Evolutionary conservation across 2,797 vertebrate species (phyloP), one percentile per base, ranked within the genome.

Genomic region (Cyprinodon diabolis): DNA sequence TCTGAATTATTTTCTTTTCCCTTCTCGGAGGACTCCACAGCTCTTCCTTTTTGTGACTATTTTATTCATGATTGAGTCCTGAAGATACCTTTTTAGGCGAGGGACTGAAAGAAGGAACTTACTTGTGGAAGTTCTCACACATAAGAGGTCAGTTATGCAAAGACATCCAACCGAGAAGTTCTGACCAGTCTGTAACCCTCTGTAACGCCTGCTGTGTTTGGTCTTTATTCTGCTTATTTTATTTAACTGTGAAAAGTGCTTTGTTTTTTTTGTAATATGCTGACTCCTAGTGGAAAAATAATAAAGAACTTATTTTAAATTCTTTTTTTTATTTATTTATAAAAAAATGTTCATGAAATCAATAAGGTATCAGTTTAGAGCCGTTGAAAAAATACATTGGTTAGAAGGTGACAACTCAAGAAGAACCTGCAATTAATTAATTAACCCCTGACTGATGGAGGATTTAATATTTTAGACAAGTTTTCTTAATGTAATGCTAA

Each of bases 191-290:
- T 55, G 55, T 74, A 76, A 70, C 17, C 75, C 69, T 75, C 73
- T 80, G 68, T 71, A 82, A 23, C 54, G 75, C 76, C 83, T 77
- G 88, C 79, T 86, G 78, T 81, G 78, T 90, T 89, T 81, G 56
- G 79, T 75, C 81, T 84, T 83, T 89, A 79, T 92, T 87, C 82
- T 81, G 81, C 87, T 84, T 57, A 86, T 88, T 91, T 84, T 93
- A 91, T 94, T 95, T 93, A 93, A 93, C 83, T 93, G 91, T 94
- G 90, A 91, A 86, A 87, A 83, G 84, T 79, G 74, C 74, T 84
- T 88, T 89, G 68, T 30, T 81, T 84, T 87, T 84, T 90, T 83
- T 91, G 89, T 92, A 93, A 90, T 82, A 92, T 86, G 84, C 79
- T 90, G 87, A 90, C 87, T 85, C 87, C 90, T 78, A 89, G 77